Percentiles rank a stretch among this genome's conserved stretches.
These are phyloP conservation scores for Bombus breviceps DNA, from an alignment of 1,140 invertebrate species.

Conservation along the genomic window DNA sequence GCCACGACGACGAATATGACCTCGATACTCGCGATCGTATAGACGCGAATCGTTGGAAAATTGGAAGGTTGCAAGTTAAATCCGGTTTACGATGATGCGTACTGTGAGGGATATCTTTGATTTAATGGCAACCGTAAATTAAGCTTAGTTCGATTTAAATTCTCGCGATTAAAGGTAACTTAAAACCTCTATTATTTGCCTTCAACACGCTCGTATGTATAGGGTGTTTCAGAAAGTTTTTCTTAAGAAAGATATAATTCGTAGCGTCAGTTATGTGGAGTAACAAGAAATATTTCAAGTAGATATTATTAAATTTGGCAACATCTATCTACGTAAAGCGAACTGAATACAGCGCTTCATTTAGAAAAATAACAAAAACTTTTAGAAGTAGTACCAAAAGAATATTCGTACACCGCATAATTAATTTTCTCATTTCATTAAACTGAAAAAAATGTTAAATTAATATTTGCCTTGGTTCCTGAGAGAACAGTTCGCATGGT, in stretches of 20 bases:
- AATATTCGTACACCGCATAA: too few species aligned
- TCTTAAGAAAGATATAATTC: neutral
- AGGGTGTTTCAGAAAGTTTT: neutral
- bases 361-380: too few species aligned
- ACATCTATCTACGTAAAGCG: too few species aligned
- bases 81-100: neutral
- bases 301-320: neutral
- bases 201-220: neutral
- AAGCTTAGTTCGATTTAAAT: constrained; percentile 17
- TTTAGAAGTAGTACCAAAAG: too few species aligned
- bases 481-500: neutral
- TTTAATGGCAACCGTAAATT: constrained; percentile 13
- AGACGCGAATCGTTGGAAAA: neutral
- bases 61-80: neutral
- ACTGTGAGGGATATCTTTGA: neutral
- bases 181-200: neutral
- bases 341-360: too few species aligned
- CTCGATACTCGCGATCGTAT: neutral
- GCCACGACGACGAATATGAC: neutral
- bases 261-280: too few species aligned
- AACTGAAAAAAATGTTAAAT: too few species aligned
- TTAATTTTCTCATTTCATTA: too few species aligned
- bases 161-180: neutral
- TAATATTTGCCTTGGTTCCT: too few species aligned
- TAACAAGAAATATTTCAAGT: neutral